Base-by-base conservation (phyloP, 64 coral and sea anemone genomes). In the Actinia tenebrosa region DNA sequence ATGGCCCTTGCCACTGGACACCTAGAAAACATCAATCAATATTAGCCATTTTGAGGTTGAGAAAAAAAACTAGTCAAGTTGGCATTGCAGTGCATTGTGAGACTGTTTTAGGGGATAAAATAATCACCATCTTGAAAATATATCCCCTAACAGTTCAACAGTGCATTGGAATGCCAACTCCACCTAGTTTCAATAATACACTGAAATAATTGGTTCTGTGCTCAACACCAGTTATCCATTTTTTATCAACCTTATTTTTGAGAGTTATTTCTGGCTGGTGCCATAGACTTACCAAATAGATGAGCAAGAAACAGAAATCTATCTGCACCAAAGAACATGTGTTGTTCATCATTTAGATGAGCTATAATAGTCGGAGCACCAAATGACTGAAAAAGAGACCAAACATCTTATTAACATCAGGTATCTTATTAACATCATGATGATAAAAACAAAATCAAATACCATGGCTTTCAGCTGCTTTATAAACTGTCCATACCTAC, bases 251-350 rank as follows among this genome's bases (percentile, higher is more conserved):
- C 2, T 5, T 1, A 50, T 50, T 37, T 37, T 37, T 50, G 47
- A 50, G 47, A 2, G 47, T 50, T 8, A 50, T 50, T 50, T 50
- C 47, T 50, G 47, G 7, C 47, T 8, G 7, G 4, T 50, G 7
- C 47, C 7, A 2, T 19, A 53, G 79, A 81, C 91, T 93, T 93
- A 96, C 94, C 94, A 19, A 90, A 72, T 27, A 96, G 59, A 44
- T 93, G 80, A 69, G 94, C 91, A 22, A 96, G 60, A 23, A 93
- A 62, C 22, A 90, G 72, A 53, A 96, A 90, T 71, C 94, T 87
- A 87, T 96, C 94, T 3, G 94, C 90, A 60, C 94, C 94, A 88
- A 96, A 96, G 69, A 88, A 96, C 94, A 93, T 96, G 63, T 96
- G 91, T 44, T 87, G 27, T 64, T 92, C 79, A 6, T 47, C 82